These are phyloP conservation scores for Enhydra lutris DNA, from an alignment of 2,113 vertebrate species.

Conservation along the genomic window DNA sequence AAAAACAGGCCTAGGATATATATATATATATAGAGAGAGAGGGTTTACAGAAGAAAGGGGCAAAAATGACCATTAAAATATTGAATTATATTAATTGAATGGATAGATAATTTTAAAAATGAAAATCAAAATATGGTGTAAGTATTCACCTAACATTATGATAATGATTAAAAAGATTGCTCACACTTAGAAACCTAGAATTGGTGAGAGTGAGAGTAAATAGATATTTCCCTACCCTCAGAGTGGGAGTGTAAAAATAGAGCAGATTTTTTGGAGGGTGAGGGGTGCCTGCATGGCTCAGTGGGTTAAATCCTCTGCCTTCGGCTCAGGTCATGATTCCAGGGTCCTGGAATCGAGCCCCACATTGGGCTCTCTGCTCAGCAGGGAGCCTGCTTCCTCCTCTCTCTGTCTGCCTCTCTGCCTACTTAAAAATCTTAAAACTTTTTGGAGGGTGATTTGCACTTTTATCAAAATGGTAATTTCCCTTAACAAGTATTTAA, in stretches of 20 bases:
- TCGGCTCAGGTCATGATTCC: too few species aligned
- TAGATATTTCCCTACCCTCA: neutral
- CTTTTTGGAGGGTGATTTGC: neutral
- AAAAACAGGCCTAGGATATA: neutral
- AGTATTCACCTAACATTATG: neutral
- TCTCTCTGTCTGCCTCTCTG: too few species aligned
- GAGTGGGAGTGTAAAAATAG: neutral
- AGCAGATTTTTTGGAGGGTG: neutral
- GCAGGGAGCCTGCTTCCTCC: too few species aligned
- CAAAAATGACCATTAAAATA: neutral
- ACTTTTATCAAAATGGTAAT: neutral
- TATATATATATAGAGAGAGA: neutral
- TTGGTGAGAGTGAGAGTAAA: neutral
- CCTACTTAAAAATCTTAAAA: too few species aligned
- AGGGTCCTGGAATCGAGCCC: too few species aligned
- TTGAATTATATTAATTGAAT: neutral
- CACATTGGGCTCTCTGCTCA: too few species aligned
- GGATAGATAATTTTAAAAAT: neutral
- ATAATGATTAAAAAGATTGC: neutral
- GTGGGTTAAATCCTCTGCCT: too few species aligned
- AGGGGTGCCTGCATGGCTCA: neutral
- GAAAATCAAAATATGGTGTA: neutral
- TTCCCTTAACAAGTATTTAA: neutral
- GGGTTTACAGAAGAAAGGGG: neutral
- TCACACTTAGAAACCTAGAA: neutral